phyloP scores from a whole-genome alignment of 1,140 invertebrate species.

The Agrilus planipennis region DNA sequence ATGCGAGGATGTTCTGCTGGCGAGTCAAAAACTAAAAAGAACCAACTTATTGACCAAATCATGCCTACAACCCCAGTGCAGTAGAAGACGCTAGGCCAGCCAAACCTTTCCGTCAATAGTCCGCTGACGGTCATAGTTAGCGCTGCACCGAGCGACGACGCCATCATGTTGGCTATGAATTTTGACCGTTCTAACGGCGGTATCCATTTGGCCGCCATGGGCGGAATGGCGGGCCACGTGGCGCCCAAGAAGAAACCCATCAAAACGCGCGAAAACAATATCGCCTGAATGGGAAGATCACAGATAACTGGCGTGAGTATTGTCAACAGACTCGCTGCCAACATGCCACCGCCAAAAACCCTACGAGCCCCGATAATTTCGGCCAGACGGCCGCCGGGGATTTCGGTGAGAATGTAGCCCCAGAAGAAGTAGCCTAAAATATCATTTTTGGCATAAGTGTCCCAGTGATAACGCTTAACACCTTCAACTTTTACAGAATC shows the following conservation, averaged over 20 bases:
- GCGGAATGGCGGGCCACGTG: conserved; percentile 83
- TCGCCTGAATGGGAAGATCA: conserved; percentile 43
- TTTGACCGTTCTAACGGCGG: conserved; percentile 80
- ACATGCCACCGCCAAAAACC: conserved; percentile 75
- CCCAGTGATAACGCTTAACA: conserved; percentile 13
- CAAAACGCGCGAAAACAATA: conserved; percentile 50
- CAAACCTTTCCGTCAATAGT: conserved; percentile 60
- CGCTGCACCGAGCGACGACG: conserved; percentile 70
- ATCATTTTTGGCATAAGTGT: conserved; percentile 52
- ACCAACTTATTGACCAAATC: conserved; percentile 77
- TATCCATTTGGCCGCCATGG: conserved; percentile 82
- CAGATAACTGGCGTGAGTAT: conserved; percentile 69
- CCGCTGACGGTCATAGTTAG: conserved; percentile 73
- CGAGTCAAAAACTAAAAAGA: conserved; percentile 71
- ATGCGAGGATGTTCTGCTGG: conserved; percentile 81
- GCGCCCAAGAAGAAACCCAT: conserved; percentile 70
- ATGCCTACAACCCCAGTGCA: conserved; percentile 65
- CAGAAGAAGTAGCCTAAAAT: conserved; percentile 80
- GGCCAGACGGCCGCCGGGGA: conserved; percentile 74
- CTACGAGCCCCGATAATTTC: conserved; percentile 70
- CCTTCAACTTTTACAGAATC: conserved; percentile 22
- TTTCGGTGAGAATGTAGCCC: conserved; percentile 79
- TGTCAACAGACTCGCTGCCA: conserved; percentile 69
- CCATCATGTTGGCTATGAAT: conserved; percentile 80
- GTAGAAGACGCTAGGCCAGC: conserved; percentile 79